These are phyloP conservation scores for Tenthredo scrophulariae DNA, from an alignment of 2,888 invertebrate species.

Conservation along the genomic window DNA sequence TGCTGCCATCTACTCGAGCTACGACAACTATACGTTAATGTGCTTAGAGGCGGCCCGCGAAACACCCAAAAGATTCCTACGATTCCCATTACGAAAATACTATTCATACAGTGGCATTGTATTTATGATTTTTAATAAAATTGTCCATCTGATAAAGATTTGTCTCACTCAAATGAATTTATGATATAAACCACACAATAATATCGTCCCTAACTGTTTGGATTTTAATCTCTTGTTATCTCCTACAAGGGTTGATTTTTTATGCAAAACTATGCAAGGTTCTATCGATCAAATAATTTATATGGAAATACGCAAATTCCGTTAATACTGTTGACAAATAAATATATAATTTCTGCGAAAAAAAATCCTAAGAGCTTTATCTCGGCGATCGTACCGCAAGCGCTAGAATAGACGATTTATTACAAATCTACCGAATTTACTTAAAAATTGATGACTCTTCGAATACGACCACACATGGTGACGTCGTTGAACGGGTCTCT, in stretches of 20 bases:
- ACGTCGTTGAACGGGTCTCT: constrained; percentile 6
- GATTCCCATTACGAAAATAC: not conserved
- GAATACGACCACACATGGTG: not conserved
- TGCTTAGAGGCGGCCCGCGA: not conserved
- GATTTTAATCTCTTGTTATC: not conserved
- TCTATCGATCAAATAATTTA: not conserved
- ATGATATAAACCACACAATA: not conserved
- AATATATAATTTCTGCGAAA: too few species aligned
- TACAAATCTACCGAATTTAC: not conserved
- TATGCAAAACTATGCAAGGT: not conserved
- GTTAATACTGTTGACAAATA: not conserved
- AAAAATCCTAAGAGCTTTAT: too few species aligned
- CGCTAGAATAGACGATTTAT: not conserved
- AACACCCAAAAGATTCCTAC: not conserved
- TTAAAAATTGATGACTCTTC: not conserved
- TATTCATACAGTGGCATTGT: not conserved
- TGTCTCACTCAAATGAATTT: not conserved
- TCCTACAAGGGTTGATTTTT: not conserved
- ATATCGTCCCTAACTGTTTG: not conserved
- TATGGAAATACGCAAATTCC: not conserved
- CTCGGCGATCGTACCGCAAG: not conserved
- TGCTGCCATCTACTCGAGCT: not conserved
- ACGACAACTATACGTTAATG: not conserved
- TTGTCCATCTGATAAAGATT: not conserved
- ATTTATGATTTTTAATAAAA: not conserved